These are phyloP conservation scores for Echinops telfairi DNA, from an alignment of 2,113 vertebrate genomes.

Conservation along the genomic window DNA sequence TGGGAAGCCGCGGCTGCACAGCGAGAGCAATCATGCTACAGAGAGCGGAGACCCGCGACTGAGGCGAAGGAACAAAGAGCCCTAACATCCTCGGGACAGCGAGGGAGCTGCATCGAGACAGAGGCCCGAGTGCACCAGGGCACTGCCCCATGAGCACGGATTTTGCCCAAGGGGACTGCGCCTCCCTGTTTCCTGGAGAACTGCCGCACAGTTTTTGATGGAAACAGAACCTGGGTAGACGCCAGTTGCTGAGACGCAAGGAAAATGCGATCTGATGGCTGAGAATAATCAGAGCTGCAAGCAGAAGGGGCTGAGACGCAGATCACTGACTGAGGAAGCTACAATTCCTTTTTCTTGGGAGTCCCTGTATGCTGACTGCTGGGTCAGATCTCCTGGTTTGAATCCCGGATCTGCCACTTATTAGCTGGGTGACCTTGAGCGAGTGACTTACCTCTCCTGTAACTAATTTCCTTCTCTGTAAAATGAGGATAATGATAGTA, in stretches of 20 bases:
- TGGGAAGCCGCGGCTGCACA: slow-evolving; percentile 42
- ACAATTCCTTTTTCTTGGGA: neutral
- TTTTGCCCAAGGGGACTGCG: slow-evolving; percentile 58
- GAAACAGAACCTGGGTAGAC: slow-evolving; percentile 52
- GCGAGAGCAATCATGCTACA: slow-evolving; percentile 56
- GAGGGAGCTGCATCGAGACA: slow-evolving; percentile 13
- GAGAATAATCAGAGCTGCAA: slow-evolving; percentile 14
- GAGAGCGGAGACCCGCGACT: slow-evolving; percentile 26
- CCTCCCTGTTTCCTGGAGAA: slow-evolving; percentile 26
- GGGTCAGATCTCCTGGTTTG: neutral
- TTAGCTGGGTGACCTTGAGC: neutral
- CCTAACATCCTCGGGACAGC: slow-evolving; percentile 26
- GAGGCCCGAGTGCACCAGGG: neutral
- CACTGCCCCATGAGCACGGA: slow-evolving; percentile 39
- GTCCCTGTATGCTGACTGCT: neutral
- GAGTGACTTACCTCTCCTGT: neutral
- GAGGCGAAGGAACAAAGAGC: slow-evolving; percentile 60
- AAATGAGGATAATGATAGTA: neutral
- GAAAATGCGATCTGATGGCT: slow-evolving; percentile 48
- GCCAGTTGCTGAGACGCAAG: neutral
- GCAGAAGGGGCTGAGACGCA: slow-evolving; percentile 4
- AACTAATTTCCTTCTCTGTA: neutral
- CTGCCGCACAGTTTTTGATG: neutral
- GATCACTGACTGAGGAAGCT: neutral
- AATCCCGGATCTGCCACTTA: neutral